Conservation (phyloP, 2,888 invertebrate species). For the Ganaspis brasiliensis region DNA sequence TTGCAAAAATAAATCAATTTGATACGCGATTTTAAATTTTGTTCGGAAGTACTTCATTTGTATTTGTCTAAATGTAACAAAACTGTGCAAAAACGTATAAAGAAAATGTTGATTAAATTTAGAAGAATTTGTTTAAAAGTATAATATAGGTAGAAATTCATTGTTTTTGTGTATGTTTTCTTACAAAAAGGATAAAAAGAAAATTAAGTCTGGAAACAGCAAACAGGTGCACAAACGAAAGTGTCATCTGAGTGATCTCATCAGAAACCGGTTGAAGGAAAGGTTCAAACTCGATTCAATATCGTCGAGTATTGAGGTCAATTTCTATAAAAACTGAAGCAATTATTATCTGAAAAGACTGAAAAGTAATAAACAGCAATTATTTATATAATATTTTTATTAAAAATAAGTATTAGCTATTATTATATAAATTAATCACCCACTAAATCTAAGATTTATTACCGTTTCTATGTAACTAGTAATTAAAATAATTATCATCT, state of each 20-base stretch:
- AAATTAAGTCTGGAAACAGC: neutral
- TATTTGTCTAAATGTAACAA: no score
- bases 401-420: neutral
- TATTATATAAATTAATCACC: constrained; percentile 9
- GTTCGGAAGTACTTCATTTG: no score
- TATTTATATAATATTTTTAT: neutral
- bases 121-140: no score
- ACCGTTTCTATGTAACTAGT: neutral
- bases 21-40: no score
- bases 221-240: constrained; percentile 33
- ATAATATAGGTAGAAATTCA: neutral
- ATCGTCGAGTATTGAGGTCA: constrained; percentile 27
- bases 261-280: constrained; percentile 26
- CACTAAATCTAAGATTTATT: constrained; percentile 1
- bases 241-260: constrained; percentile 33
- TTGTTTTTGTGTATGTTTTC: neutral
- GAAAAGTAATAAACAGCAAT: constrained; percentile 5
- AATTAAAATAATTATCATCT: neutral
- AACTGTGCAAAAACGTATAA: no score
- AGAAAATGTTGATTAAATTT: no score
- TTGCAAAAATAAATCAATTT: no score
- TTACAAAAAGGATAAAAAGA: neutral
- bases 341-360: constrained; percentile 12
- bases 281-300: constrained; percentile 31
- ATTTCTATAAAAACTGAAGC: constrained; percentile 3